These are phyloP conservation scores for Lithophane ornitopus DNA, from an alignment of 2,888 invertebrate species.

Conservation along the genomic window DNA sequence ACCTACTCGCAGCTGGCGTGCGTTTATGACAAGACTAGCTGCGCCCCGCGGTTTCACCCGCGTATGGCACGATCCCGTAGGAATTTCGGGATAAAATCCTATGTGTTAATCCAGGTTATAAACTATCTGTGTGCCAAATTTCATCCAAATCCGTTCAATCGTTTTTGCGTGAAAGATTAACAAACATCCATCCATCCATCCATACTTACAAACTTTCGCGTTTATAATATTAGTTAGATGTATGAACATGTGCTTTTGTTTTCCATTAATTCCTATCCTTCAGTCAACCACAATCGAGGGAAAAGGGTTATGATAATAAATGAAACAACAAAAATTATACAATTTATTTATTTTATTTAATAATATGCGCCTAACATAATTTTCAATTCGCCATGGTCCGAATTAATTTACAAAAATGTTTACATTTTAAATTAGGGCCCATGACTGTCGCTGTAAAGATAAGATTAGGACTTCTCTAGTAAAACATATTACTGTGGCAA, in stretches of 20 bases:
- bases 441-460: constrained; percentile 41
- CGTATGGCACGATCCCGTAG: no score
- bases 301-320: constrained; percentile 21
- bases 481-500: constrained; percentile 7
- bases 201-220: no score
- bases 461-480: constrained; percentile 37
- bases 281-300: background rate
- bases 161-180: no score
- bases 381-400: constrained; percentile 75
- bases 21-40: no score
- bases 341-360: constrained; percentile 71
- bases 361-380: constrained; percentile 70
- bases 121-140: no score
- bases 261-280: background rate
- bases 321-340: constrained; percentile 63
- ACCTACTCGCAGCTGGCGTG: no score
- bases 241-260: background rate
- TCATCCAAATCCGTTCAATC: no score
- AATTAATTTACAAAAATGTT: constrained; percentile 62
- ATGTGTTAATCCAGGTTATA: no score
- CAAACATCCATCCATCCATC: no score
- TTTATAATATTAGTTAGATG: no score
- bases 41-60: no score
- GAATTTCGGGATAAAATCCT: no score
- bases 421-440: constrained; percentile 53